phyloP scores from a whole-genome alignment of 92 coral and sea anemone genomes.

The Paramuricea clavata region DNA sequence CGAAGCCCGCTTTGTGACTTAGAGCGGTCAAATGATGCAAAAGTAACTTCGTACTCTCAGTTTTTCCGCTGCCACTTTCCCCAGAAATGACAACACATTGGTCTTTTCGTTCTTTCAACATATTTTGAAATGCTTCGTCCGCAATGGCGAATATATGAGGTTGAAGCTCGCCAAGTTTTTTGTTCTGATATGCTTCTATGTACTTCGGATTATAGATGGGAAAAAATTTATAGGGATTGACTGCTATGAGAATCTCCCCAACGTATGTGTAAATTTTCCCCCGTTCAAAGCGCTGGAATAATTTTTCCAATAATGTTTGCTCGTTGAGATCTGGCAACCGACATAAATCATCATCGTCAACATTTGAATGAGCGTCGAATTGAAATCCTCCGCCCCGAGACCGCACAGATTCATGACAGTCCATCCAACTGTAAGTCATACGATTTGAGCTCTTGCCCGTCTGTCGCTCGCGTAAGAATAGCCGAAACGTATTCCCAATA shows the following conservation, averaged over 20 bases:
- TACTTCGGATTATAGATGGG: constrained; percentile 99
- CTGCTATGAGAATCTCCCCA: constrained; percentile 96
- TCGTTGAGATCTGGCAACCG: constrained; percentile 87
- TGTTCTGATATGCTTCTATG: constrained; percentile 86
- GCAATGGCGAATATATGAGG: constrained; percentile 99
- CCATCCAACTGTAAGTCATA: constrained; percentile 92
- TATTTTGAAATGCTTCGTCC: constrained; percentile 94
- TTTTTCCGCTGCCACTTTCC: constrained; percentile 98
- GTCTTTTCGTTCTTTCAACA: constrained; percentile 90
- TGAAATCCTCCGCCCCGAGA: constrained; percentile 66
- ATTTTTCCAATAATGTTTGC: constrained; percentile 84
- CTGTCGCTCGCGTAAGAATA: constrained; percentile 83
- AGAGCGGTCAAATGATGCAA: constrained; percentile 98
- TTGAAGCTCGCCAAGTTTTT: constrained; percentile 89
- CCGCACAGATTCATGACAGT: constrained; percentile 92
- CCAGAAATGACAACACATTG: constrained; percentile 99
- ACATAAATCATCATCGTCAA: constrained; percentile 93
- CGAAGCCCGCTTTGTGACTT: constrained; percentile 84
- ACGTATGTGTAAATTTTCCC: constrained; percentile 97
- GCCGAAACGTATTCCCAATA: constrained; percentile 80
- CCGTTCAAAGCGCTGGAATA: constrained; percentile 82
- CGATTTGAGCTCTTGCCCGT: constrained; percentile 69
- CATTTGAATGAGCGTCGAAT: constrained; percentile 79
- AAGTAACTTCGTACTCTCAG: constrained; percentile 94
- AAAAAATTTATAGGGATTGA: constrained; percentile 96